Percentiles rank a stretch among this genome's conserved stretches.
Conservation (phyloP, 2,113 vertebrate genomes). For the Poicephalus meyeri region DNA sequence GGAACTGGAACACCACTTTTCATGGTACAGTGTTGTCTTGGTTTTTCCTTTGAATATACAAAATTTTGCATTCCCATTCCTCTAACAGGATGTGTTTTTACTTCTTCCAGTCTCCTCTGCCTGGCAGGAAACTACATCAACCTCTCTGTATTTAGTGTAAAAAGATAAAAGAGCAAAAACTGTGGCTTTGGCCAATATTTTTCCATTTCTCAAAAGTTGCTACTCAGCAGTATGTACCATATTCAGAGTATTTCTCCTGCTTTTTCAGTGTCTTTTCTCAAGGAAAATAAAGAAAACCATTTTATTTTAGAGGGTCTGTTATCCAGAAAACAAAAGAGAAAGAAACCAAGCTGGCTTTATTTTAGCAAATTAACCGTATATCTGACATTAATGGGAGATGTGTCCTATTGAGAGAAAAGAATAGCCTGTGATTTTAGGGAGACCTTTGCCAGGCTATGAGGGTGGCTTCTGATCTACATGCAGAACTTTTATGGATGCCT, state of each 20-base stretch:
- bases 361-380: constrained; percentile 30
- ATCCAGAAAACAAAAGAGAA: background rate
- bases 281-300: background rate
- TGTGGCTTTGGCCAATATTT: background rate
- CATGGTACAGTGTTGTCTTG: background rate
- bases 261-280: background rate
- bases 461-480: background rate
- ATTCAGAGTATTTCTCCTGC: background rate
- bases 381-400: background rate
- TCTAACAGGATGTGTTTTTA: background rate
- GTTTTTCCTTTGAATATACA: background rate
- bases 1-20: background rate
- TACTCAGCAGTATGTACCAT: background rate
- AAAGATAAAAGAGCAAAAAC: background rate
- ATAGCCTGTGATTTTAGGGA: background rate
- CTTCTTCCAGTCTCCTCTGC: background rate
- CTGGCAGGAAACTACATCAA: background rate
- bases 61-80: background rate
- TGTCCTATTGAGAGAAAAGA: background rate
- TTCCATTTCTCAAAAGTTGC: background rate
- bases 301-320: background rate
- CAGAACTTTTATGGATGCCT: background rate
- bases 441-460: background rate
- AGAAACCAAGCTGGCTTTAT: background rate
- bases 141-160: background rate